Percentiles rank a stretch among this genome's conserved stretches.
Conservation (phyloP, 2,113 vertebrate genomes). For the Chamaetylas fuelleborni region DNA sequence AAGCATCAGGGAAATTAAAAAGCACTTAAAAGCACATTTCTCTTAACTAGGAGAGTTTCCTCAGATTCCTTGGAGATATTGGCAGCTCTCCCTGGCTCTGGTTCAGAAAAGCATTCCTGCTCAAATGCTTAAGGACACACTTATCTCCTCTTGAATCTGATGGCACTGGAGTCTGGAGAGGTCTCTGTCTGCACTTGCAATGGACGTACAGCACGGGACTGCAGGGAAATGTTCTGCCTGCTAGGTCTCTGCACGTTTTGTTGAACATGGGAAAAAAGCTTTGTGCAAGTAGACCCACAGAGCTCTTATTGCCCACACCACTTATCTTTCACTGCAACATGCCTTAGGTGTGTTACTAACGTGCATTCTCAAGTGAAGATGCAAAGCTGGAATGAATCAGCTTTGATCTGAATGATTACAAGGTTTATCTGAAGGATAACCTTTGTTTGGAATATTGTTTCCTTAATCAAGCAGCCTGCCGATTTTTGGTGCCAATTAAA, state of each 20-base stretch:
- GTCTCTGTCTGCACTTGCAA: not conserved
- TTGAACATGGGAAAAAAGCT: not conserved
- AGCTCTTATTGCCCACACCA: not conserved
- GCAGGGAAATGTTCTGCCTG: accelerated
- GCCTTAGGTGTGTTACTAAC: not conserved
- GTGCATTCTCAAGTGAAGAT: not conserved
- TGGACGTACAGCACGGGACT: not conserved
- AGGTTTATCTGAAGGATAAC: not conserved
- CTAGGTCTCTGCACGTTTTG: accelerated
- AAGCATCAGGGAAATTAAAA: slow-evolving; percentile 9
- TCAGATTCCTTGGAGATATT: not conserved
- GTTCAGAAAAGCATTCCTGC: not conserved
- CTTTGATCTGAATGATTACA: not conserved
- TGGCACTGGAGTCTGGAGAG: not conserved
- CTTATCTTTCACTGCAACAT: not conserved
- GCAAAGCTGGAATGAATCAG: not conserved
- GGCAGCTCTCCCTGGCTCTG: not conserved
- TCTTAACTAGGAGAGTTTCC: slow-evolving; percentile 4
- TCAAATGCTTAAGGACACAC: not conserved
- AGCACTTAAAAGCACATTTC: slow-evolving; percentile 11
- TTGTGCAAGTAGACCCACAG: not conserved
- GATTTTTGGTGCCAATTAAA: not conserved
- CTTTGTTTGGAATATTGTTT: not conserved
- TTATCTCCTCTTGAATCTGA: slow-evolving; percentile 1
- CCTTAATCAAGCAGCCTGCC: not conserved